Evolutionary conservation across 1,140 invertebrate species (phyloP).

Genomic region (Polypedilum vanderplanki): DNA sequence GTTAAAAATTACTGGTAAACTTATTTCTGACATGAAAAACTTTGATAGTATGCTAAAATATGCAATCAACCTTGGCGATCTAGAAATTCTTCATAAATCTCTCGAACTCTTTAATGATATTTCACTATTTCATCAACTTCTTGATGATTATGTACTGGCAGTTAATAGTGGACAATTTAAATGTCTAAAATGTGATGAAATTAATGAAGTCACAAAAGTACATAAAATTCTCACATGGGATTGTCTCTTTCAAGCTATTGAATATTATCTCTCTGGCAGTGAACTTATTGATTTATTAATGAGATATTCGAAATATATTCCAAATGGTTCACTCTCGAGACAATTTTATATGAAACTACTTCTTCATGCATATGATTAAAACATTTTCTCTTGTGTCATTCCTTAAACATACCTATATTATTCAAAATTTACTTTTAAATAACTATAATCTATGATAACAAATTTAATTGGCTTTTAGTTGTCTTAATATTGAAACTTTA

Average conservation of each 20-base stretch:
- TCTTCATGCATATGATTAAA: constrained; percentile 22
- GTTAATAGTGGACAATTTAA: not conserved
- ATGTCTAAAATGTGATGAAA: constrained; percentile 14
- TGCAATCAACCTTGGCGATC: constrained; percentile 7
- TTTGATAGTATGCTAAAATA: not conserved
- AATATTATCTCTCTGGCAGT: constrained; percentile 8
- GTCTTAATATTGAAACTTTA: not conserved
- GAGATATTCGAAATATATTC: constrained; percentile 1
- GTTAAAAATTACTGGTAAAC: constrained; percentile 15
- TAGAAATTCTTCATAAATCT: constrained; percentile 8
- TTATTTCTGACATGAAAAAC: not conserved
- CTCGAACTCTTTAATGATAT: not conserved
- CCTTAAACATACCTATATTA: constrained; percentile 44
- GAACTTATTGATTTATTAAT: not conserved
- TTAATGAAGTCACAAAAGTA: not conserved
- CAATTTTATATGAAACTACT: constrained; percentile 25
- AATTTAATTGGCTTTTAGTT: not conserved
- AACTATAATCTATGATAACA: not conserved
- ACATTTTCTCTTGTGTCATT: constrained; percentile 47
- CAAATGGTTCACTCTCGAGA: not conserved
- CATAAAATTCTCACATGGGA: constrained; percentile 17
- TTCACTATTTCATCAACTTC: constrained; percentile 13
- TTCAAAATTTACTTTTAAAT: constrained; percentile 34
- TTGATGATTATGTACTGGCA: constrained; percentile 4
- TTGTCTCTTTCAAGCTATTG: constrained; percentile 2